phyloP scores from a whole-genome alignment of 2,113 vertebrate species.

The Gobio gobio region DNA sequence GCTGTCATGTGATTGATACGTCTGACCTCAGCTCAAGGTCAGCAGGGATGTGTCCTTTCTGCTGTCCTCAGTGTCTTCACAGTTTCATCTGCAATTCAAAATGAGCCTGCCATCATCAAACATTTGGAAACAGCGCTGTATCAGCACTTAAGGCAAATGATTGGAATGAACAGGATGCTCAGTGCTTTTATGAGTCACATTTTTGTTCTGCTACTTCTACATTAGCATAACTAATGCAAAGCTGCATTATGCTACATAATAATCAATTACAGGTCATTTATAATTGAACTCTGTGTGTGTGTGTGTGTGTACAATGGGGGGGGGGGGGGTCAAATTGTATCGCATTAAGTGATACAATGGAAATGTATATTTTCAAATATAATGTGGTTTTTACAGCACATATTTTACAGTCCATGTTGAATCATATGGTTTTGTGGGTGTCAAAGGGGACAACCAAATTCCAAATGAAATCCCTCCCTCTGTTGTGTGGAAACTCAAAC shows the following conservation, averaged over 20 bases:
- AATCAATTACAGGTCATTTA: neutral
- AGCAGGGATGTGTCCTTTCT: slow-evolving; percentile 6
- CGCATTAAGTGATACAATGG: too few relatives aligned
- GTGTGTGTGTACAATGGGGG: too few relatives aligned
- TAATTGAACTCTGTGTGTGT: too few relatives aligned
- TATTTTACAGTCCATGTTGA: too few relatives aligned
- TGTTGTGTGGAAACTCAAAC: too few relatives aligned
- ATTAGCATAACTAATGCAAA: neutral
- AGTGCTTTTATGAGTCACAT: neutral
- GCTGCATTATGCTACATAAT: neutral
- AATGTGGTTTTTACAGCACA: too few relatives aligned
- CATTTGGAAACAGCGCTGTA: neutral
- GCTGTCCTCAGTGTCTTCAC: neutral
- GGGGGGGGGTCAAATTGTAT: too few relatives aligned
- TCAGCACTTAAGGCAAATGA: neutral
- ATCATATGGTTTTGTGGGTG: too few relatives aligned
- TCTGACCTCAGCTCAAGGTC: slow-evolving; percentile 2
- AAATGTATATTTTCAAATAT: too few relatives aligned
- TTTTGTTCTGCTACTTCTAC: neutral
- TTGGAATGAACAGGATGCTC: neutral
- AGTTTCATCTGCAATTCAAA: neutral
- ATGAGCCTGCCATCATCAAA: neutral
- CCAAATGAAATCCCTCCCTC: too few relatives aligned
- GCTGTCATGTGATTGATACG: neutral
- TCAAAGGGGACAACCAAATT: too few relatives aligned